A percentile compares a stretch with the other conserved stretches of the same genome.
Conservation (phyloP, 2,113 vertebrate genomes). For the Poeciliopsis retropinna region DNA sequence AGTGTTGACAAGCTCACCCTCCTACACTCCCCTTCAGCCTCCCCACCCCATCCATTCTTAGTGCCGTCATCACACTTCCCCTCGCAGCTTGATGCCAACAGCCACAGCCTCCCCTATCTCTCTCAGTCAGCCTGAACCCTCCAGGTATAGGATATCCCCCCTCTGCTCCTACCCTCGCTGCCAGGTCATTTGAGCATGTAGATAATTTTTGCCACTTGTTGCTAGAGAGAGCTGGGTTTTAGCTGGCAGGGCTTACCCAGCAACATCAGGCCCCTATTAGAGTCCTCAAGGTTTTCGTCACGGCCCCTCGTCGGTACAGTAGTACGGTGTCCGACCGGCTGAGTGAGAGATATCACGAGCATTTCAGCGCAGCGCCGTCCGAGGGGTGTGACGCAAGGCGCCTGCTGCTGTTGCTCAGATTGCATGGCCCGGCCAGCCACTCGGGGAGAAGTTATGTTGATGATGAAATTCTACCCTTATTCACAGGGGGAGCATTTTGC, state of each 20-base stretch:
- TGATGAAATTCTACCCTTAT: background rate
- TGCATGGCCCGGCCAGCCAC: slow-evolving; percentile 5
- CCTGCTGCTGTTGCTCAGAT: slow-evolving; percentile 13
- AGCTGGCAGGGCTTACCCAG: slow-evolving; percentile 58
- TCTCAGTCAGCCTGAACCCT: slow-evolving; percentile 46
- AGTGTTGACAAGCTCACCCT: slow-evolving; percentile 74
- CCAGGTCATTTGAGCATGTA: slow-evolving; percentile 70
- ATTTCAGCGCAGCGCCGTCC: slow-evolving; percentile 32
- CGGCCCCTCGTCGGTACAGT: slow-evolving; percentile 44
- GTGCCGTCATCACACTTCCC: slow-evolving; percentile 71
- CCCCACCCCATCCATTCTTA: slow-evolving; percentile 62
- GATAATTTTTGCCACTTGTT: slow-evolving; percentile 80
- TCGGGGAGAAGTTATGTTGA: background rate
- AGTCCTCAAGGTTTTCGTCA: slow-evolving; percentile 54
- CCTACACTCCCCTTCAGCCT: slow-evolving; percentile 56
- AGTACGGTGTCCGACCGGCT: slow-evolving; percentile 29
- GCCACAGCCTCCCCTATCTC: slow-evolving; percentile 34
- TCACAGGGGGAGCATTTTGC: background rate
- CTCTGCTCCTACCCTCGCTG: slow-evolving; percentile 9
- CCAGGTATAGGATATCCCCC: slow-evolving; percentile 68
- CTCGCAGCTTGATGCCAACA: slow-evolving; percentile 68
- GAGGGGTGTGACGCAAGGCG: slow-evolving; percentile 41
- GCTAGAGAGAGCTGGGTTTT: slow-evolving; percentile 79
- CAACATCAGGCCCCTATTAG: slow-evolving; percentile 63
- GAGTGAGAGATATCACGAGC: slow-evolving; percentile 39